Conservation (phyloP, 2,113 vertebrate genomes). For the Oxyura jamaicensis region DNA sequence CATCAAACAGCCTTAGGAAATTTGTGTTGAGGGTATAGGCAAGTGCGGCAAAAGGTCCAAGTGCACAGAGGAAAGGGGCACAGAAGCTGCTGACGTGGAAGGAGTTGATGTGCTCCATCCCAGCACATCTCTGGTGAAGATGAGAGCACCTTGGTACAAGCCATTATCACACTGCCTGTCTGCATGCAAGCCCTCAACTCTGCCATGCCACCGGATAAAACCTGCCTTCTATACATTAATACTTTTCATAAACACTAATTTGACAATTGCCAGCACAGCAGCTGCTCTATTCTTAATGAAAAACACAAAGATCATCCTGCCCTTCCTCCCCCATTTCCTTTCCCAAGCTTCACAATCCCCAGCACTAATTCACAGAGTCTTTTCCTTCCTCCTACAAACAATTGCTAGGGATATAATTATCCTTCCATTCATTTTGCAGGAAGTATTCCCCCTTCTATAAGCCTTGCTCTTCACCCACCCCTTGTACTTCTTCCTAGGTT, state of each 20-base stretch:
- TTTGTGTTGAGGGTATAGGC: neutral
- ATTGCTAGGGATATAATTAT: constrained; percentile 74
- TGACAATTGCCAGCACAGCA: constrained; percentile 63
- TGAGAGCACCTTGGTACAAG: neutral
- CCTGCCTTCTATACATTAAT: constrained; percentile 28
- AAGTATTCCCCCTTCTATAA: constrained; percentile 65
- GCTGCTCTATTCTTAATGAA: constrained; percentile 72
- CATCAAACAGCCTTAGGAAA: neutral
- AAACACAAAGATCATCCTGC: constrained; percentile 76
- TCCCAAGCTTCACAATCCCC: constrained; percentile 73
- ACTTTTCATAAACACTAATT: constrained; percentile 39
- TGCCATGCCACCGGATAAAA: neutral
- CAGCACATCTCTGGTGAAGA: neutral
- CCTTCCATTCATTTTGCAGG: constrained; percentile 69
- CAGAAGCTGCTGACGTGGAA: neutral
- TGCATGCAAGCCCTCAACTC: neutral
- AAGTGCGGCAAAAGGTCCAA: neutral
- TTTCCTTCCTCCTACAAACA: constrained; percentile 79
- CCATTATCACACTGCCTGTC: neutral
- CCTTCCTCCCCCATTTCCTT: constrained; percentile 70
- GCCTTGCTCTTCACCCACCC: neutral
- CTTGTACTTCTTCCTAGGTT: constrained; percentile 56
- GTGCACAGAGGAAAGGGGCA: neutral
- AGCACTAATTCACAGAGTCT: constrained; percentile 64
- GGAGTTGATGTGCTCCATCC: neutral